These are phyloP conservation scores for Seriola dumerili DNA, from an alignment of 2,113 vertebrate species.

Conservation along the genomic window DNA sequence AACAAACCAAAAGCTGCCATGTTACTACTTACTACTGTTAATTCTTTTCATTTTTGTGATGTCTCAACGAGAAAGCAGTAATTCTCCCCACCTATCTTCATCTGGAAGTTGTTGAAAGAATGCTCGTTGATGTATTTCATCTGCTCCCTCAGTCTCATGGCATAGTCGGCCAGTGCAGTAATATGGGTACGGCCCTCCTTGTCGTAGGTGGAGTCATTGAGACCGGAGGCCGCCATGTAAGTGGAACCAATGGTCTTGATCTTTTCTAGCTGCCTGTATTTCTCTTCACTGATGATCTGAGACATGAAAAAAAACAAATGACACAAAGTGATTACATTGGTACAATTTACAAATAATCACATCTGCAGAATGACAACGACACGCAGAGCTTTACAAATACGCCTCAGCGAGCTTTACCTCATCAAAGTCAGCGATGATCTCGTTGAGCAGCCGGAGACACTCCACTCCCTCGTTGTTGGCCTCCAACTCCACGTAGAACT, in stretches of 20 bases:
- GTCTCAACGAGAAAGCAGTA: neutral
- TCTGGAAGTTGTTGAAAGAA: slow-evolving; percentile 97
- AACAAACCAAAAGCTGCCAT: neutral
- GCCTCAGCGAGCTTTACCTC: slow-evolving; percentile 85
- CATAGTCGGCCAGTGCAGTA: slow-evolving; percentile 91
- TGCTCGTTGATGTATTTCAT: slow-evolving; percentile 97
- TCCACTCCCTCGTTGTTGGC: slow-evolving; percentile 98
- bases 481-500: slow-evolving; percentile 98
- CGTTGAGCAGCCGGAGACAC: slow-evolving; percentile 95
- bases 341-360: neutral
- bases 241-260: slow-evolving; percentile 98
- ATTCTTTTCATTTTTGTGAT: neutral
- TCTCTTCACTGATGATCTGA: slow-evolving; percentile 94
- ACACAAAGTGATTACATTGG: neutral
- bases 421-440: slow-evolving; percentile 97
- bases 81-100: slow-evolving; percentile 90
- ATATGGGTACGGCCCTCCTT: slow-evolving; percentile 91
- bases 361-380: neutral
- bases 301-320: neutral
- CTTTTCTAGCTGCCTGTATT: slow-evolving; percentile 94
- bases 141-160: slow-evolving; percentile 94
- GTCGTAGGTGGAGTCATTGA: slow-evolving; percentile 95
- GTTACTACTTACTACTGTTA: neutral
- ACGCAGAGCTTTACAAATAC: neutral
- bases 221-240: slow-evolving; percentile 95